These are phyloP conservation scores for Plebejus melissa DNA, from an alignment of 2,888 invertebrate species.

Conservation along the genomic window DNA sequence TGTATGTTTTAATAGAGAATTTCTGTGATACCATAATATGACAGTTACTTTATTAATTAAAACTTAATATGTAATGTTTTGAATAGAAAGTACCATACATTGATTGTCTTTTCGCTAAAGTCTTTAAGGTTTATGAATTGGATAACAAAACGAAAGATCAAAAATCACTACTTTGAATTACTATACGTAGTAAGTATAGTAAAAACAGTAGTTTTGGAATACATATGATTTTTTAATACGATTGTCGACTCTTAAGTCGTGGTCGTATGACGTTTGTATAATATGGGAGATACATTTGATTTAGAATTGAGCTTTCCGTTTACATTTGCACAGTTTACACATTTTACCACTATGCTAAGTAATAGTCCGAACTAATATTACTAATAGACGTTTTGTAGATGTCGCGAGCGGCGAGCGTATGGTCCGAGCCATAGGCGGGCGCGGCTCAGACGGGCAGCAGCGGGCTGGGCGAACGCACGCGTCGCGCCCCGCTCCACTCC, in stretches of 20 bases:
- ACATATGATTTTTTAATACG: background rate
- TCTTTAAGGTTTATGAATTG: background rate
- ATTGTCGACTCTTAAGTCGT: background rate
- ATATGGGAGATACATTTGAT: conserved; percentile 36
- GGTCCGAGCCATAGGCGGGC: conserved; percentile 31
- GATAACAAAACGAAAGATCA: background rate
- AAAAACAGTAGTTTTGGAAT: too few species aligned
- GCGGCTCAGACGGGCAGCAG: conserved; percentile 64
- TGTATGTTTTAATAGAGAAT: background rate
- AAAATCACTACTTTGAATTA: too few species aligned
- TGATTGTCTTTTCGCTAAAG: background rate
- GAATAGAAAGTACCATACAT: background rate
- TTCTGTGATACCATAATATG: background rate
- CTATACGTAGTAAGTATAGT: too few species aligned
- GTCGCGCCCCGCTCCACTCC: conserved; percentile 74
- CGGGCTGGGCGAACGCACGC: conserved; percentile 65
- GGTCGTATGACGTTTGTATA: background rate
- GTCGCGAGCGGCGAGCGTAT: conserved; percentile 25
- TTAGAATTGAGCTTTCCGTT: conserved; percentile 62
- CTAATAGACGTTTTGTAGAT: conserved; percentile 30
- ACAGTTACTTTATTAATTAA: background rate
- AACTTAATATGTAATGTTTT: background rate
- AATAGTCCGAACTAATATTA: conserved; percentile 28
- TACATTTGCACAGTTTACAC: conserved; percentile 29
- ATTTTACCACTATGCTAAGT: conserved; percentile 20